Evolutionary conservation across 2,888 invertebrate genomes (phyloP), one percentile per base, ranked within the genome.

Genomic region (Drosophila colorata): DNA sequence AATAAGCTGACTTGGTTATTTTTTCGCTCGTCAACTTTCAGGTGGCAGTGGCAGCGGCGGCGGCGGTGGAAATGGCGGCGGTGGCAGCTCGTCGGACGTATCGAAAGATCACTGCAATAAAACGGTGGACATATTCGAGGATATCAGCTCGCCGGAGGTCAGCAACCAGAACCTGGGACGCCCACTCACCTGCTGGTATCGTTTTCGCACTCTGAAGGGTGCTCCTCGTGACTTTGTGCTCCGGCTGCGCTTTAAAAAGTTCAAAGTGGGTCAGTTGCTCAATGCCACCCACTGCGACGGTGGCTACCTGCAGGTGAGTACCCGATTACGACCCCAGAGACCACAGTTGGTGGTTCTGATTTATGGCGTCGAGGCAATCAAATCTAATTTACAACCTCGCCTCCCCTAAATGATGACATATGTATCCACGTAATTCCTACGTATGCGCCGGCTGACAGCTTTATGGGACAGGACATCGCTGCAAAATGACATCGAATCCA

Each of bases 121-220:
- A 93, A 98, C 98, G 11, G 97, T 98, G 80, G 97, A 97, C 90
- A 97, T 98, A 76, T 97, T 97, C 93, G 97, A 98, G 90, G 97
- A 97, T 90, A 97, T 98, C 47, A 95, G 96, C 18, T 97, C 96
- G 74, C 98, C 98, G 28, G 96, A 96, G 78, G 95, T 98, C 91
- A 97, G 95, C 40, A 93, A 95, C 37, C 95, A 95, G 78, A 97
- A 96, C 92, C 95, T 95, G 88, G 97, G 97, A 6, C 95, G 96
- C 80, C 96, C 97, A 4, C 94, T 98, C 92, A 96, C 96, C 69
- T 98, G 98, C 92, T 96, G 95, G 94, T 98, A 98, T 93, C 95
- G 97, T 88, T 98, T 98, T 93, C 94, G 97, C 71, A 96, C 97
- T 16, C 96, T 97, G 85, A 94, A 97, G 73, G 97, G 97, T 4